Evolutionary conservation across 2,888 invertebrate genomes (phyloP).

Genomic region (Allacma fusca): DNA sequence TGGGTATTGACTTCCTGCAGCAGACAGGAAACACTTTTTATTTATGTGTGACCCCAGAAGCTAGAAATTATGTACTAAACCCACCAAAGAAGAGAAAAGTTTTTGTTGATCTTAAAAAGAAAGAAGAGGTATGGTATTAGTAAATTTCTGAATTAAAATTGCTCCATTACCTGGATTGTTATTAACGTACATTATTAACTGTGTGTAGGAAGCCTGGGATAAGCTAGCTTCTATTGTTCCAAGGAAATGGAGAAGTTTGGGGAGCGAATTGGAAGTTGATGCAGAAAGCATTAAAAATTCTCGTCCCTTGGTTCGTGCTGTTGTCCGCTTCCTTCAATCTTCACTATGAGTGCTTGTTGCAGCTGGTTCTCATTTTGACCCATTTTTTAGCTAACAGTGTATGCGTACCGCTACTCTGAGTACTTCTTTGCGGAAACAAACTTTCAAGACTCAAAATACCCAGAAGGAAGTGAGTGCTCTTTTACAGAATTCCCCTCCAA

Average conservation of each 20-base stretch:
- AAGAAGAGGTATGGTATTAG: conserved; percentile 46
- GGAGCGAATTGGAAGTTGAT: conserved; percentile 59
- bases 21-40: conserved; percentile 55
- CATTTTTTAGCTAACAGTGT: conserved; percentile 38
- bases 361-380: background rate
- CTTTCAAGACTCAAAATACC: conserved; percentile 37
- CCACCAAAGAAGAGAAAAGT: conserved; percentile 53
- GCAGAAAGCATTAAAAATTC: conserved; percentile 51
- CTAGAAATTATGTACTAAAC: conserved; percentile 55
- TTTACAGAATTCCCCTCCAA: conserved; percentile 51
- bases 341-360: too few relatives aligned
- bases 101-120: conserved; percentile 52
- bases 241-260: conserved; percentile 56
- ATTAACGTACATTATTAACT: background rate
- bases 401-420: conserved; percentile 46
- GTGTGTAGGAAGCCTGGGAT: conserved; percentile 57
- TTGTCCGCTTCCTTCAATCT: background rate
- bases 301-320: conserved; percentile 54
- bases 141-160: too few relatives aligned
- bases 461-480: conserved; percentile 37
- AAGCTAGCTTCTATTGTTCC: conserved; percentile 58
- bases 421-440: conserved; percentile 17
- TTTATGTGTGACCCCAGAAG: conserved; percentile 55
- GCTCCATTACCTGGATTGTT: too few relatives aligned
- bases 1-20: conserved; percentile 53